These are phyloP conservation scores for Thera obeliscata DNA, from an alignment of 2,888 invertebrate genomes.

Conservation along the genomic window DNA sequence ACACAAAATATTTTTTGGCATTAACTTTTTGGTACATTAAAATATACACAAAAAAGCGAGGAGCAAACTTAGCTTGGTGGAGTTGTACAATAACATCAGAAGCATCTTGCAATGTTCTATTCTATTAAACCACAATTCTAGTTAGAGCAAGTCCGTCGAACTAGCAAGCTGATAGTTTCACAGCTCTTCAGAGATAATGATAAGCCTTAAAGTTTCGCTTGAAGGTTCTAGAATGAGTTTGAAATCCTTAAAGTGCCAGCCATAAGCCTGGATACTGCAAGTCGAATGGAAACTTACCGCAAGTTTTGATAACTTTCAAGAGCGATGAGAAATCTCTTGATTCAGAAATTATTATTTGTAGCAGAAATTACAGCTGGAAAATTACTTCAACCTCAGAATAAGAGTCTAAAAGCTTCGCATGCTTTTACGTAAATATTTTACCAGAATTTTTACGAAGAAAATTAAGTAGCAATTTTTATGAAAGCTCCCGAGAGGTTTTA, in stretches of 20 bases:
- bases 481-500: constrained; percentile 40
- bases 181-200: constrained; percentile 41
- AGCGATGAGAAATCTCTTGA: constrained; percentile 29
- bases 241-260: constrained; percentile 48
- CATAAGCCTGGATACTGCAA: constrained; percentile 43
- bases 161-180: constrained; percentile 34
- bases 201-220: constrained; percentile 44
- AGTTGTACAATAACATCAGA: background rate
- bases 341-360: constrained; percentile 10
- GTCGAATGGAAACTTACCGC: constrained; percentile 33
- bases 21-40: background rate
- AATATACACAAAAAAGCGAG: no score
- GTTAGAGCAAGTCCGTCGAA: constrained; percentile 18
- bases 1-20: no score
- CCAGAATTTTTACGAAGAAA: constrained; percentile 23
- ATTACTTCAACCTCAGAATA: constrained; percentile 7
- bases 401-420: constrained; percentile 16
- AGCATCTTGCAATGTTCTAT: background rate
- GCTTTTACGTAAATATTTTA: constrained; percentile 20
- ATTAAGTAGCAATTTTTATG: constrained; percentile 38
- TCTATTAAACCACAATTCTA: constrained; percentile 14
- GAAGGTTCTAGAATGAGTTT: constrained; percentile 48
- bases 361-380: constrained; percentile 3
- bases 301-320: constrained; percentile 24
- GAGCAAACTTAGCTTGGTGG: background rate